phyloP scores from a whole-genome alignment of 2,797 vertebrate species.

The Sebastes diaconus region DNA sequence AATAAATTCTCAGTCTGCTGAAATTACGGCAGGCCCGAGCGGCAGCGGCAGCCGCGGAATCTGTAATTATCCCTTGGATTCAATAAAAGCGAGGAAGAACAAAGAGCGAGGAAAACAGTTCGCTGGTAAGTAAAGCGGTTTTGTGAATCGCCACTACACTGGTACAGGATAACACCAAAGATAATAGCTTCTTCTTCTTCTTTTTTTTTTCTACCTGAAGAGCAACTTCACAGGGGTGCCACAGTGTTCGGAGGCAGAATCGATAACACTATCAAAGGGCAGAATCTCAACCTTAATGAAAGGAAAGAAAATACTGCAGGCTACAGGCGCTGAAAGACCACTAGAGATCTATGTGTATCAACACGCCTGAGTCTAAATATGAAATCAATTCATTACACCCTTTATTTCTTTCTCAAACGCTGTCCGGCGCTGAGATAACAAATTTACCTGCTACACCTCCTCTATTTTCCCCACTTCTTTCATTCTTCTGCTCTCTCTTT shows the following conservation, averaged over 20 bases:
- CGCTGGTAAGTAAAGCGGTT: constrained; percentile 65
- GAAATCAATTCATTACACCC: constrained; percentile 79
- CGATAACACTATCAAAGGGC: constrained; percentile 79
- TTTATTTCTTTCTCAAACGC: constrained; percentile 71
- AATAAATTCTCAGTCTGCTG: constrained; percentile 55
- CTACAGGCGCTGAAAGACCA: constrained; percentile 70
- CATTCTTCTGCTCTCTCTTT: not conserved
- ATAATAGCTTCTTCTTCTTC: constrained; percentile 69
- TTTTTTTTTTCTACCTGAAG: constrained; percentile 61
- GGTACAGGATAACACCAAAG: constrained; percentile 70
- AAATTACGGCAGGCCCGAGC: constrained; percentile 44
- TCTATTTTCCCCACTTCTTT: constrained; percentile 46
- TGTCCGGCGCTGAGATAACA: constrained; percentile 61
- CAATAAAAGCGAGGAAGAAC: constrained; percentile 69
- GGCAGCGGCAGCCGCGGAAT: constrained; percentile 44
- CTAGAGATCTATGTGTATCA: constrained; percentile 70
- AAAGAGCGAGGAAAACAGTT: constrained; percentile 68
- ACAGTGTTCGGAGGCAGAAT: constrained; percentile 71
- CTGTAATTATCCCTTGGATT: constrained; percentile 68
- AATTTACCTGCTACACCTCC: constrained; percentile 60
- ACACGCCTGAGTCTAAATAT: constrained; percentile 71
- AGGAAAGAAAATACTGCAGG: constrained; percentile 76
- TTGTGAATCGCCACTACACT: constrained; percentile 63
- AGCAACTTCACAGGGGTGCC: constrained; percentile 74
- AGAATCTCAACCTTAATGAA: constrained; percentile 79